These are phyloP conservation scores for Andrena dorsata DNA, from an alignment of 2,888 invertebrate species.

Conservation along the genomic window DNA sequence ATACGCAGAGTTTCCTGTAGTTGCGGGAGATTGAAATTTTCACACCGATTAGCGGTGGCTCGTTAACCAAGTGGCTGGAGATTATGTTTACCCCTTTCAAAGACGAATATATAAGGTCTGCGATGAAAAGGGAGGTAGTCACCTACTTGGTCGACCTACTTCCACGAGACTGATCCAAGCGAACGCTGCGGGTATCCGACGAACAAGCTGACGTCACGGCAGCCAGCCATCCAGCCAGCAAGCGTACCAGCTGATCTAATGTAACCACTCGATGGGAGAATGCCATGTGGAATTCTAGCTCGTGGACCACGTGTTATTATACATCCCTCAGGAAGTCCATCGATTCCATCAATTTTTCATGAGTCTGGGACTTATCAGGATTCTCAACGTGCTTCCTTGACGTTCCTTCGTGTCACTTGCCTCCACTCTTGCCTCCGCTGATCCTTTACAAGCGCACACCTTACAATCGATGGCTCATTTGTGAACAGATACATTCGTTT, in stretches of 20 bases:
- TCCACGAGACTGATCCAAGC: conserved; percentile 66
- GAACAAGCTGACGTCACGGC: conserved; percentile 73
- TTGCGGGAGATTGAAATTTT: conserved; percentile 10
- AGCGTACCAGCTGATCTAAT: conserved; percentile 74
- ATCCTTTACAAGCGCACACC: neutral
- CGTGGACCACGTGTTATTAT: conserved; percentile 62
- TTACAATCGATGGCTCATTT: neutral
- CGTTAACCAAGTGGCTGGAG: conserved; percentile 23
- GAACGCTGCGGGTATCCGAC: conserved; percentile 70
- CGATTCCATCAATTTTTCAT: conserved; percentile 21
- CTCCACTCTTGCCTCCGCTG: neutral
- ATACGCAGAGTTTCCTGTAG: neutral
- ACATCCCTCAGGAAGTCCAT: conserved; percentile 23
- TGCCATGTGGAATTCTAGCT: conserved; percentile 68
- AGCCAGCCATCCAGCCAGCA: conserved; percentile 67
- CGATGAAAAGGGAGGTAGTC: conserved; percentile 69
- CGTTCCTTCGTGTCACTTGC: neutral
- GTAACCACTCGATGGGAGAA: conserved; percentile 71
- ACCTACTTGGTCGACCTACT: conserved; percentile 74
- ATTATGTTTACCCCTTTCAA: conserved; percentile 44
- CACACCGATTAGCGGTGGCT: conserved; percentile 17
- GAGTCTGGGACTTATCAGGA: neutral
- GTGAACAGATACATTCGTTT: neutral
- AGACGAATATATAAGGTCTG: conserved; percentile 27
- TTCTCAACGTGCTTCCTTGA: neutral